Evolutionary conservation across 1,140 invertebrate genomes (phyloP), one percentile per base, ranked within the genome.

Genomic region (Acyrthosiphon pisum): DNA sequence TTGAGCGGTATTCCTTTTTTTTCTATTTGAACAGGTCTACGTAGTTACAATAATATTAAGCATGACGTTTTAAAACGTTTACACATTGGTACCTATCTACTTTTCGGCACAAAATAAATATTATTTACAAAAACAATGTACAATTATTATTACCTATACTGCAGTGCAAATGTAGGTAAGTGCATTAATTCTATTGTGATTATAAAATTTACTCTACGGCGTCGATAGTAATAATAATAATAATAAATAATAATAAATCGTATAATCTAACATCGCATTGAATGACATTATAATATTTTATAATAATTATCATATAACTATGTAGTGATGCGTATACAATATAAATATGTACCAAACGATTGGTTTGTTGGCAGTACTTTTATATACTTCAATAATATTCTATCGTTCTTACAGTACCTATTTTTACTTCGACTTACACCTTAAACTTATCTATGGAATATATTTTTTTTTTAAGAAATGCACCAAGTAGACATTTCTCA

Each of bases 391-490:
- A 76, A n/a, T 76, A n/a, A 30, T 18, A 76, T n/a, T n/a, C 11
- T 76, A 76, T 20, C n/a, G 30, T 76, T 76, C 30, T n/a, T n/a
- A n/a, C 60, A 68, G 4, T n/a, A 76, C 30, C 4, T 76, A 76
- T 76, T n/a, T 76, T n/a, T 18, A n/a, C 14, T 76, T n/a, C 30
- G 14, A 18, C 60, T 76, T 76, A 76, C 14, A 87, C 20, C 11
- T 46, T 87, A 50, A 88, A 88, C 41, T 50, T 88, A 50, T 88
- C 35, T 35, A 88, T 88, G 86, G 86, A 88, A 88, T 86, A 86
- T 26, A n/a, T 23, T 86, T 84, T 22, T 46, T 14, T 84, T 23
- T n/a, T n/a, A 46, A n/a, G 83, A 87, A 87, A 87, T 44, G 23
- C 44, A 37, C 60, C n/a, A 76, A n/a, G n/a, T n/a, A 76, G 60